Base-by-base conservation (phyloP, 2,888 invertebrate genomes). In the Lottia scabra region DNA sequence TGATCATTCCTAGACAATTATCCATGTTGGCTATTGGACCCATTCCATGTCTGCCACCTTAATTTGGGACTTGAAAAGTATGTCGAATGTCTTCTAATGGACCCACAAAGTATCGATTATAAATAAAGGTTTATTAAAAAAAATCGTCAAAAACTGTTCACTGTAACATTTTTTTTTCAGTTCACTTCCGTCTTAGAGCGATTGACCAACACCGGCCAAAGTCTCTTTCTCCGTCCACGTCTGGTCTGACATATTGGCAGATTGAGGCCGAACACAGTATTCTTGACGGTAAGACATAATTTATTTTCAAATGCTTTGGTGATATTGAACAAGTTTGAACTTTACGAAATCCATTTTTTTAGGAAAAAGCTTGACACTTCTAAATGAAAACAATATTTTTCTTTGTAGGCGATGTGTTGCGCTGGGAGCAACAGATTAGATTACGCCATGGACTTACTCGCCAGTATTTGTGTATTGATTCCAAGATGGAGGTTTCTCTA, bases 161-260 rank as follows among this genome's bases (percentile, higher is more conserved):
- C n/a, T n/a, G n/a, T n/a, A n/a, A 23, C 0, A 0, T 56, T 68
- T 67, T 46, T 63, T 67, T 80, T 79, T 43, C 79, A 89, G 89
- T 89, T 43, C 89, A 89, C 73, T 85, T 89, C 79, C 83, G 89
- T 13, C 85, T 89, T 26, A 83, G 89, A 38, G 86, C 86, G 26
- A 87, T 88, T 56, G 89, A 89, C 75, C 88, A 87, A 75, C 84
- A 87, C 62, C 80, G 85, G 30, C 89, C 89, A n/a, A 87, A 87
- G 69, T 88, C 89, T 6, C 75, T 89, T 69, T 87, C 87, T 15
- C 89, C 89, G 2, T 87, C 89, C 6, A 87, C 87, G 23, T 88
- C 89, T 26, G 89, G 87, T 13, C 87, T 88, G 48, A 88, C 87
- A 0, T 89, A 87, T 78, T 89, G 89, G 89, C 89, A 89, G 77